A percentile compares a stretch with the other conserved stretches of the same genome.
These are phyloP conservation scores for Phacellophora camtschatica DNA, from an alignment of 30 jellyfish, hydroid and myxozoan genomes.

Conservation along the genomic window DNA sequence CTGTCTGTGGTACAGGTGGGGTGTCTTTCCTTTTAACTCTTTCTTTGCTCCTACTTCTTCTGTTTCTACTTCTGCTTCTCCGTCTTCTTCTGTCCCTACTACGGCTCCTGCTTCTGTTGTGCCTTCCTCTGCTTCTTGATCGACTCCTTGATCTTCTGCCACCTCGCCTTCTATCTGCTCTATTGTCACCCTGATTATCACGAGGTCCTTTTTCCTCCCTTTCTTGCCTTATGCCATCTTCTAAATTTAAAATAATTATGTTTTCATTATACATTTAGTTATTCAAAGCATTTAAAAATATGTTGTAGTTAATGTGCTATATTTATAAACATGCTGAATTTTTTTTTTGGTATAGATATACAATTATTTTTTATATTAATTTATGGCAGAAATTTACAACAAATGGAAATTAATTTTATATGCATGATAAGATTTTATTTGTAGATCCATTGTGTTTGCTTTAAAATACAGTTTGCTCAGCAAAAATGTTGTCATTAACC, in stretches of 20 bases:
- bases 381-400: too few relatives aligned
- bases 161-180: slow-evolving; percentile 38
- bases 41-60: slow-evolving; percentile 67
- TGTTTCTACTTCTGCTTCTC: slow-evolving; percentile 36
- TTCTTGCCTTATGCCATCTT: neutral
- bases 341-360: too few relatives aligned
- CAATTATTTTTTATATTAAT: too few relatives aligned
- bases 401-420: too few relatives aligned
- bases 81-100: slow-evolving; percentile 45
- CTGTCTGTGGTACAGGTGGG: slow-evolving; percentile 56
- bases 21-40: slow-evolving; percentile 51
- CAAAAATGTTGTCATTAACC: too few relatives aligned
- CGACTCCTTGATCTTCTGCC: slow-evolving; percentile 68
- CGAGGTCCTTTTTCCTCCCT: slow-evolving; percentile 8
- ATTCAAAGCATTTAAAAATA: neutral
- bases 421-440: too few relatives aligned
- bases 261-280: neutral
- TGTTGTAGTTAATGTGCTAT: too few relatives aligned
- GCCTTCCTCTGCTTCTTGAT: slow-evolving; percentile 66
- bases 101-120: slow-evolving; percentile 67
- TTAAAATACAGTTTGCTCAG: too few relatives aligned
- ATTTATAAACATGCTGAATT: too few relatives aligned
- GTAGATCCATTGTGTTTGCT: too few relatives aligned
- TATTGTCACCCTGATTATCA: slow-evolving; percentile 18
- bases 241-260: neutral